Base-by-base conservation (phyloP, 2,797 vertebrate genomes). In the Distichodus sexfasciatus region DNA sequence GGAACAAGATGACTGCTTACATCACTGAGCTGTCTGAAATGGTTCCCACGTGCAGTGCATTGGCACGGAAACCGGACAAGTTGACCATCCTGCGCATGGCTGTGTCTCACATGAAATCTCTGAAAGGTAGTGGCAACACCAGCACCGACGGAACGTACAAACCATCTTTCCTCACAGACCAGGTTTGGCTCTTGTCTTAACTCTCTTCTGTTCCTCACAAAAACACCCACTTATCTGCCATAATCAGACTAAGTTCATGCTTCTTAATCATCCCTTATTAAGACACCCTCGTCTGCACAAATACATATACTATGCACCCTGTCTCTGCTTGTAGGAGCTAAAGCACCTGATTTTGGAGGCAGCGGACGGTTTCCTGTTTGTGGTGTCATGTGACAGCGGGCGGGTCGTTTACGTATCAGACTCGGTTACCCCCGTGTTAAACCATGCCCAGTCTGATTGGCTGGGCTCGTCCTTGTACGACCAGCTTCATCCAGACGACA, bases 1-100 rank as follows among this genome's bases (percentile, higher is more conserved):
- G 96, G 50, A 99, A 99, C 87, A 99, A 99, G 90, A 99, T 99
- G 96, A 98, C 96, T 0, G 97, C 97, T 1, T 99, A 99, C 87
- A 98, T 98, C 87, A 98, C 96, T 0, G 97, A 99, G 82, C 87
- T 99, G 74, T 99, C 97, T 0, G 97, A 99, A 75, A 99, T 98
- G 97, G 97, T 99, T 70, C 97, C 97, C 78, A 97, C 96, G 8
- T 99, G 97, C 86, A 98, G 92, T 0, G 95, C 97, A n/a, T 86
- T 99, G 86, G 96, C 96, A 3, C 93, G 97, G 63, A 99, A 99
- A 79, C 97, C 97, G 0, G 96, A 99, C 92, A 98, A 99, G 74
- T 89, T 99, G 11, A 99, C 97, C 73, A 98, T 98, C 77, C 86
- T 99, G 73, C 94, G 97, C 75, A 99, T 99, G 97, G 97, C 97